These are phyloP conservation scores for Python bivittatus DNA, from an alignment of 2,113 vertebrate species.

Conservation along the genomic window DNA sequence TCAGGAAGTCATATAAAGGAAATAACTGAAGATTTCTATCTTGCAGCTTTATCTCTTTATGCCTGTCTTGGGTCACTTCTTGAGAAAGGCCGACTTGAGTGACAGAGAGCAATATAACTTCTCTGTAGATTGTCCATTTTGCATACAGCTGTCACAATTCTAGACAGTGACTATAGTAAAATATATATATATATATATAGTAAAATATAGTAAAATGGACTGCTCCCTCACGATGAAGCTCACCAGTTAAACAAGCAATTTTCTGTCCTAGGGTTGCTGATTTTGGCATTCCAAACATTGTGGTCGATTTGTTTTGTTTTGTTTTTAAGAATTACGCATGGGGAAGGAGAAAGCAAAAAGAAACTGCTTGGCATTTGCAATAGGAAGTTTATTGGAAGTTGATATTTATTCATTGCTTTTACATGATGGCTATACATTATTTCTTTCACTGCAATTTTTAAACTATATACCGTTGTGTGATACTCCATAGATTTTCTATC, in stretches of 20 bases:
- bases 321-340: too few relatives aligned
- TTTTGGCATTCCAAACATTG: too few relatives aligned
- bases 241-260: neutral
- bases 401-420: too few relatives aligned
- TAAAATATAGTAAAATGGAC: neutral
- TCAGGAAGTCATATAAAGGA: neutral
- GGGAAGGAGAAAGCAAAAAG: too few relatives aligned
- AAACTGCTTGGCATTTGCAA: neutral
- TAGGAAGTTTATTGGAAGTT: too few relatives aligned
- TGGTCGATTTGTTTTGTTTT: too few relatives aligned
- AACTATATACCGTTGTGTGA: too few relatives aligned
- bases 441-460: too few relatives aligned
- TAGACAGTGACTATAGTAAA: neutral
- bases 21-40: neutral
- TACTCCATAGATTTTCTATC: too few relatives aligned
- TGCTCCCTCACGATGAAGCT: neutral
- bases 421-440: too few relatives aligned
- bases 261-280: too few relatives aligned
- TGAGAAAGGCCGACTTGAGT: neutral
- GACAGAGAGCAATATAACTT: neutral
- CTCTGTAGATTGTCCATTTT: neutral
- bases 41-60: neutral
- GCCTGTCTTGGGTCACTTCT: neutral
- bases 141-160: neutral
- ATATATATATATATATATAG: too few relatives aligned